phyloP scores from a whole-genome alignment of 2,113 vertebrate species.

The Triplophysa dalaica region DNA sequence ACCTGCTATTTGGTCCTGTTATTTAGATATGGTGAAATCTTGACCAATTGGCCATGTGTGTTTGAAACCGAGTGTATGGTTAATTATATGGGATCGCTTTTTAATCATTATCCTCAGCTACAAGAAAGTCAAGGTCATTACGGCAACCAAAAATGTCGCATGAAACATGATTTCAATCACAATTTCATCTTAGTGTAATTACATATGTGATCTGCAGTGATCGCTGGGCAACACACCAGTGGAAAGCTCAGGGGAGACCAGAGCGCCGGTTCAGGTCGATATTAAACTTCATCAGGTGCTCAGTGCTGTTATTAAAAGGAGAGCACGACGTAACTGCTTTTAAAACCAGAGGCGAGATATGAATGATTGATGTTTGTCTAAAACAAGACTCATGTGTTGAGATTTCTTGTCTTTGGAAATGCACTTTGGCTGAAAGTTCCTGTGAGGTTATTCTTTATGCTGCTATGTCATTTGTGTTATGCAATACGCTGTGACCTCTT shows the following conservation, averaged over 20 bases:
- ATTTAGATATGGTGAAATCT: constrained; percentile 44
- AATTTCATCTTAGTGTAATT: not conserved
- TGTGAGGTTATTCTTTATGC: not conserved
- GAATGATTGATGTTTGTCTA: not conserved
- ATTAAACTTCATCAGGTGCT: not conserved
- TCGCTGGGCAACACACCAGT: not conserved
- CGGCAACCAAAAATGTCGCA: not conserved
- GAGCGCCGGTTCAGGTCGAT: not conserved
- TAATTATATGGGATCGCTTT: constrained; percentile 31
- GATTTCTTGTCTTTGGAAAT: not conserved
- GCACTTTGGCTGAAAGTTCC: not conserved
- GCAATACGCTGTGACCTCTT: no score
- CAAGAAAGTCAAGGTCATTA: not conserved
- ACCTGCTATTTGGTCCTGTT: constrained; percentile 12
- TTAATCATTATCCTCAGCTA: constrained; percentile 41
- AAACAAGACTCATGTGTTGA: not conserved
- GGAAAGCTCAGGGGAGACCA: not conserved
- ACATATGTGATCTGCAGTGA: not conserved
- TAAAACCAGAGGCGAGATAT: constrained; percentile 25
- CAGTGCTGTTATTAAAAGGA: not conserved
- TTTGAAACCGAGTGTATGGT: constrained; percentile 21
- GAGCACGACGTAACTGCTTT: not conserved
- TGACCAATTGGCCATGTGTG: constrained; percentile 26
- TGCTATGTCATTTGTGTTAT: no score
- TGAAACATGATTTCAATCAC: not conserved